Conservation (phyloP, 2,113 vertebrate genomes). For the Plectropomus leopardus region DNA sequence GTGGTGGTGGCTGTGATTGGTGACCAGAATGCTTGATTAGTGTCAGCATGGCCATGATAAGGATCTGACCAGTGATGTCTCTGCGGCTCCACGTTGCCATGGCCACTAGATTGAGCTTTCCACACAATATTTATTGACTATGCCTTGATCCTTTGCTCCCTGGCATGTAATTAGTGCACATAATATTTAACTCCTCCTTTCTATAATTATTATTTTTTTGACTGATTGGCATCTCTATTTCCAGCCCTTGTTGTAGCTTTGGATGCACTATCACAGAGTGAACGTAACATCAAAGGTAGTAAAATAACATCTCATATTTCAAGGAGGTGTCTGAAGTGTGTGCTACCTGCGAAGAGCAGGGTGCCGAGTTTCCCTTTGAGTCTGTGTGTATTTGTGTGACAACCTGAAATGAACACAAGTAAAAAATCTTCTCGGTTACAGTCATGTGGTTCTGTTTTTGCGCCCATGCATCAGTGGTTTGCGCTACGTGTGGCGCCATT, state of each 20-base stretch:
- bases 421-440: conserved; percentile 19
- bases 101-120: conserved; percentile 89
- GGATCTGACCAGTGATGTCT: conserved; percentile 88
- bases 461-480: conserved; percentile 7
- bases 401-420: conserved; percentile 4
- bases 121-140: conserved; percentile 90
- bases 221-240: conserved; percentile 49
- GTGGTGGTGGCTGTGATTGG: conserved; percentile 59
- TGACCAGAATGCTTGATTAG: conserved; percentile 90
- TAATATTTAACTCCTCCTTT: conserved; percentile 73
- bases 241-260: conserved; percentile 2
- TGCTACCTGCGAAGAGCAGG: conserved; percentile 28
- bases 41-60: conserved; percentile 88
- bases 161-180: conserved; percentile 88
- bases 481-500: conserved; percentile 34
- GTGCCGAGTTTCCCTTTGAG: conserved; percentile 43
- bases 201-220: conserved; percentile 67
- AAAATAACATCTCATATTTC: conserved; percentile 55
- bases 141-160: conserved; percentile 82
- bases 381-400: conserved; percentile 22
- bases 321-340: conserved; percentile 42
- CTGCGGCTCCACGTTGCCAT: conserved; percentile 89
- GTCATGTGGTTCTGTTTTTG: conserved; percentile 15
- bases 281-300: conserved; percentile 44
- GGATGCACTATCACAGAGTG: conserved; percentile 19